phyloP scores from a whole-genome alignment of 2,113 vertebrate genomes.

The Bujurquina vittata region DNA sequence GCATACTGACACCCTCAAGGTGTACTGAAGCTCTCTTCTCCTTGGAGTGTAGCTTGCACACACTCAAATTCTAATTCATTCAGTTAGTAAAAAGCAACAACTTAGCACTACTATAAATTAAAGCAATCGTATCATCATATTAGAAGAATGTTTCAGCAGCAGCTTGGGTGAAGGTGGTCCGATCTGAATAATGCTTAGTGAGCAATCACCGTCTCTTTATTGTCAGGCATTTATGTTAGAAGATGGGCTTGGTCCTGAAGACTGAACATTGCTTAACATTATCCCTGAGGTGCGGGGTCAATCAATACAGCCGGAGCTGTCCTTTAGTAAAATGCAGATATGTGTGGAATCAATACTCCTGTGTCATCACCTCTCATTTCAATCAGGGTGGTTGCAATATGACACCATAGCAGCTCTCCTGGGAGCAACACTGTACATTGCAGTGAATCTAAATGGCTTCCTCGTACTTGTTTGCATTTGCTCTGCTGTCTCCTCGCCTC shows the following conservation, averaged over 20 bases:
- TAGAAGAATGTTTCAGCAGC: slow-evolving; percentile 37
- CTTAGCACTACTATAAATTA: slow-evolving; percentile 8
- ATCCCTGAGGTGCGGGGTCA: slow-evolving; percentile 60
- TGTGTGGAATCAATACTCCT: slow-evolving; percentile 68
- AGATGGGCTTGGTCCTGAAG: slow-evolving; percentile 46
- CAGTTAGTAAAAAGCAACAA: slow-evolving; percentile 4
- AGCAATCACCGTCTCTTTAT: slow-evolving; percentile 63
- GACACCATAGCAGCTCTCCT: slow-evolving; percentile 39
- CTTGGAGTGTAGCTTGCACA: not conserved
- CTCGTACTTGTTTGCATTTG: not conserved
- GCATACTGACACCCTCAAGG: not conserved
- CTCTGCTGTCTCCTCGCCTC: not conserved
- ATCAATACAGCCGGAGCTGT: slow-evolving; percentile 65
- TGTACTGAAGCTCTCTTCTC: not conserved
- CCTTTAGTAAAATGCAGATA: slow-evolving; percentile 72
- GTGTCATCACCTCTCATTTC: slow-evolving; percentile 73
- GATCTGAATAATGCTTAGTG: slow-evolving; percentile 75
- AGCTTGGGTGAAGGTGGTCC: slow-evolving; percentile 38
- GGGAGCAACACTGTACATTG: slow-evolving; percentile 9
- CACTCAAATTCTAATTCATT: not conserved
- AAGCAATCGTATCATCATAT: slow-evolving; percentile 25
- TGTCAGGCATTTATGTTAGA: slow-evolving; percentile 66
- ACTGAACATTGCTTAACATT: slow-evolving; percentile 69
- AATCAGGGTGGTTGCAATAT: slow-evolving; percentile 56
- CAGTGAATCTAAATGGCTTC: slow-evolving; percentile 56